Evolutionary conservation across 2,888 invertebrate genomes (phyloP), one percentile per base, ranked within the genome.

Genomic region (Mesochorus sp.): DNA sequence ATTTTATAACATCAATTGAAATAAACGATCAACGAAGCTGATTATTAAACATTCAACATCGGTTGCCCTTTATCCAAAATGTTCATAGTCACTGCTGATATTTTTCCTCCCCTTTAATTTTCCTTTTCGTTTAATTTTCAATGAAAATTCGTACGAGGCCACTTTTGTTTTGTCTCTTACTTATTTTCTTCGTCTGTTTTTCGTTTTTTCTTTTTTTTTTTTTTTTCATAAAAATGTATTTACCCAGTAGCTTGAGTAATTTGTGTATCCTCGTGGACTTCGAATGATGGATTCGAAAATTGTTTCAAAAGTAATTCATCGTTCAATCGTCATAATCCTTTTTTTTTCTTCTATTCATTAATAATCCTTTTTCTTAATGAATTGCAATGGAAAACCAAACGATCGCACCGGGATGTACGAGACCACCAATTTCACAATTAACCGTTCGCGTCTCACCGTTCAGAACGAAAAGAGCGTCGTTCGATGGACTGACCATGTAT

Each of bases 341-440:
- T n/a, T 8, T 55, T 39, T n/a, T 59, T 44, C 14, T 47, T 42
- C 59, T 21, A 59, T 78, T 62, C 24, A 8, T 68, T 57, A 37
- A 19, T 2, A 24, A 26, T 26, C 26, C 12, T 4, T 49, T 21
- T n/a, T 44, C 85, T 91, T 92, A 93, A 87, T 93, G 93, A 80
- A 93, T 92, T 82, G 93, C 92, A 84, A 93, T 91, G 70, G 93
- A 93, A 76, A 94, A 94, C 95, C 95, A 95, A 62, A 94, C 94
- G 66, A 94, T 91, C 79, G 94, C 92, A 79, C 93, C 92, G 17
- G 95, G 94, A 88, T 94, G 94, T 51, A 93, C 92, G 61, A 95
- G 92, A 53, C 94, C 94, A 53, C 94, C 94, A 82, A 95, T 95
- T 90, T 95, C 95, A 91, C 96, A 96, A 91, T 95, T 95, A 75